phyloP scores from a whole-genome alignment of 1,140 invertebrate species.

The Drosophila pseudoananassae region DNA sequence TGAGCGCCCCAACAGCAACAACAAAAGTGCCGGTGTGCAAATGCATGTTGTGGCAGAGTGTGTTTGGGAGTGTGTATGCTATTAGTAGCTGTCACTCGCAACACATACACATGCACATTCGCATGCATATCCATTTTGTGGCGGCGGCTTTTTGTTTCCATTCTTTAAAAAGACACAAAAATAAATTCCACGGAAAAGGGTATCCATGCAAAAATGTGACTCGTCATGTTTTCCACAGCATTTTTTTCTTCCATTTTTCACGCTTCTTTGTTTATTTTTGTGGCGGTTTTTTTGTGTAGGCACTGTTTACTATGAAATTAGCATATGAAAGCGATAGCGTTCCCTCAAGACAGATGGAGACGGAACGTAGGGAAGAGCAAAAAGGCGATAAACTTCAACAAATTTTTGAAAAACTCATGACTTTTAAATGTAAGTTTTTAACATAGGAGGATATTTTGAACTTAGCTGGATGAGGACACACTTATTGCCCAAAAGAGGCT shows the following conservation, averaged over 20 bases:
- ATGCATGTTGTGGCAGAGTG: conserved; percentile 8
- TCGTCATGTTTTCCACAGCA: conserved; percentile 26
- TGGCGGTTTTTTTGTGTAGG: conserved; percentile 12
- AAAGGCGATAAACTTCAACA: conserved; percentile 1
- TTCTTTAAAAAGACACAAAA: conserved; percentile 7
- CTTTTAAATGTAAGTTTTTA: no score
- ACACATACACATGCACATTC: conserved; percentile 36
- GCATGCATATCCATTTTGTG: conserved; percentile 13
- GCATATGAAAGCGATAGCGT: conserved; percentile 62
- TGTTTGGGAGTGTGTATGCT: conserved; percentile 29
- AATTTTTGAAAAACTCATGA: no score
- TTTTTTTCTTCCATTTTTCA: conserved; percentile 18
- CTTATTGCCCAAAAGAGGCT: no score
- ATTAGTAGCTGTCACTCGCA: conserved; percentile 63
- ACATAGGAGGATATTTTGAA: no score
- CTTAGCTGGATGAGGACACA: no score
- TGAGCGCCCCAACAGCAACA: conserved; percentile 11
- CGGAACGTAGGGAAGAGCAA: conserved; percentile 1
- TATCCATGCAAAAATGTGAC: background rate
- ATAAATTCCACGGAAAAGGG: background rate
- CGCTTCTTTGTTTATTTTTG: conserved; percentile 17
- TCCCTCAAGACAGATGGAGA: background rate
- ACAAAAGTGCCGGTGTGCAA: conserved; percentile 2
- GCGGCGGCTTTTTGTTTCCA: conserved; percentile 23
- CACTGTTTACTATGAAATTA: conserved; percentile 68